These are phyloP conservation scores for Scyliorhinus canicula DNA, from an alignment of 2,797 vertebrate species.

Conservation along the genomic window DNA sequence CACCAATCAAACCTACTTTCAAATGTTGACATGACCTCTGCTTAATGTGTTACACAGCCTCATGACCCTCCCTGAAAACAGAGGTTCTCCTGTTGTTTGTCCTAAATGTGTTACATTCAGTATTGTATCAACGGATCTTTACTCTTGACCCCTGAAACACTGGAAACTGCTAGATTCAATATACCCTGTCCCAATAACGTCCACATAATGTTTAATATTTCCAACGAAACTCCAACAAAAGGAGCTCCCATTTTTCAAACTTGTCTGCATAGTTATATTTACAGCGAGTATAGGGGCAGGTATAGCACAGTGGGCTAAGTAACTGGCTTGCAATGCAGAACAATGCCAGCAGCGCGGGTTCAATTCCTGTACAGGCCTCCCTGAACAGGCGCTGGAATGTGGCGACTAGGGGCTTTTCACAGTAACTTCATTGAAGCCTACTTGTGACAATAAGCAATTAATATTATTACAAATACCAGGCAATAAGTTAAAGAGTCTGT, in stretches of 20 bases:
- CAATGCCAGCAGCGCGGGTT: too few relatives aligned
- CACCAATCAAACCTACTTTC: not conserved
- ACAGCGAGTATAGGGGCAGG: too few relatives aligned
- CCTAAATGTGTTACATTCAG: not conserved
- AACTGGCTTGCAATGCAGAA: too few relatives aligned
- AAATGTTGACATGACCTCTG: not conserved
- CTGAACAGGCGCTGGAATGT: too few relatives aligned
- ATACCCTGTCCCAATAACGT: not conserved
- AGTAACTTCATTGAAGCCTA: too few relatives aligned
- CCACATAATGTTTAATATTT: not conserved
- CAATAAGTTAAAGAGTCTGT: not conserved
- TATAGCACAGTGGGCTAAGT: too few relatives aligned
- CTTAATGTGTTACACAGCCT: not conserved
- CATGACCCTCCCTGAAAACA: not conserved
- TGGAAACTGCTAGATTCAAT: not conserved
- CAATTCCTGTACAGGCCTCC: too few relatives aligned
- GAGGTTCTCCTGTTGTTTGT: not conserved
- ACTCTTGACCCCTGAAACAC: not conserved
- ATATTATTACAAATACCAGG: too few relatives aligned
- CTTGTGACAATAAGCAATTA: too few relatives aligned
- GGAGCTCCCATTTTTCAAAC: not conserved
- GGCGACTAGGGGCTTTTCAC: too few relatives aligned
- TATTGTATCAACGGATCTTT: not conserved
- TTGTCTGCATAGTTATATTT: not conserved
- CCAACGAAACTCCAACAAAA: not conserved